A percentile compares a stretch with the other conserved stretches of the same genome.
phyloP scores from a whole-genome alignment of 1,140 invertebrate species.

The Drosophila arawakana region DNA sequence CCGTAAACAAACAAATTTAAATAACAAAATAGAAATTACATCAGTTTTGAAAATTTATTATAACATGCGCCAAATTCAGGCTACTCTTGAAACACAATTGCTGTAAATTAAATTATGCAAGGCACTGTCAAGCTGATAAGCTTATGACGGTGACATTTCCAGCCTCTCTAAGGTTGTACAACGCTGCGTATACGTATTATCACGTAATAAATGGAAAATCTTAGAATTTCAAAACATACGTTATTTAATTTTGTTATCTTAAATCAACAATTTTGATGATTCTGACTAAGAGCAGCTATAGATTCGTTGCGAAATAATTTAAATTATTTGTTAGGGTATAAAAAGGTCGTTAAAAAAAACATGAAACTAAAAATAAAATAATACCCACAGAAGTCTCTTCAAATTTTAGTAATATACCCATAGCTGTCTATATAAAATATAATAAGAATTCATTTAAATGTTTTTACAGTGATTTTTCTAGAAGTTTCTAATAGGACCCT shows the following conservation, averaged over 20 bases:
- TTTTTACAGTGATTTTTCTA: too few relatives aligned
- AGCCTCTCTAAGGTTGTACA: neutral
- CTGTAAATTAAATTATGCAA: constrained; percentile 47
- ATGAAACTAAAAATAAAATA: too few relatives aligned
- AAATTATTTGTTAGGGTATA: too few relatives aligned
- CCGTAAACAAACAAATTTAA: constrained; percentile 63
- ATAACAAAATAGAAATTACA: constrained; percentile 56
- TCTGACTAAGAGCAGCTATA: neutral
- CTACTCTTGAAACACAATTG: neutral
- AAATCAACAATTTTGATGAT: constrained; percentile 21
- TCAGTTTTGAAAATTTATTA: constrained; percentile 44
- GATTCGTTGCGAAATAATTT: neutral
- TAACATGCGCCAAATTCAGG: constrained; percentile 12
- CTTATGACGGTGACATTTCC: neutral
- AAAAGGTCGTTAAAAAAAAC: too few relatives aligned
- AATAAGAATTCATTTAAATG: too few relatives aligned
- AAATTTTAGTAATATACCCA: too few relatives aligned
- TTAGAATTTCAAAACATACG: neutral
- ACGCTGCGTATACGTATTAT: constrained; percentile 37
- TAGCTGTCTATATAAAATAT: too few relatives aligned
- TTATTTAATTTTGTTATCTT: constrained; percentile 29
- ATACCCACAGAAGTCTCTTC: too few relatives aligned
- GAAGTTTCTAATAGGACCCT: neutral
- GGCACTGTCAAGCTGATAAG: neutral
- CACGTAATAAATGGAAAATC: constrained; percentile 25